Percentiles rank a stretch among this genome's conserved stretches.
These are phyloP conservation scores for Sminthurinus signatus DNA, from an alignment of 1,140 invertebrate species.

Conservation along the genomic window DNA sequence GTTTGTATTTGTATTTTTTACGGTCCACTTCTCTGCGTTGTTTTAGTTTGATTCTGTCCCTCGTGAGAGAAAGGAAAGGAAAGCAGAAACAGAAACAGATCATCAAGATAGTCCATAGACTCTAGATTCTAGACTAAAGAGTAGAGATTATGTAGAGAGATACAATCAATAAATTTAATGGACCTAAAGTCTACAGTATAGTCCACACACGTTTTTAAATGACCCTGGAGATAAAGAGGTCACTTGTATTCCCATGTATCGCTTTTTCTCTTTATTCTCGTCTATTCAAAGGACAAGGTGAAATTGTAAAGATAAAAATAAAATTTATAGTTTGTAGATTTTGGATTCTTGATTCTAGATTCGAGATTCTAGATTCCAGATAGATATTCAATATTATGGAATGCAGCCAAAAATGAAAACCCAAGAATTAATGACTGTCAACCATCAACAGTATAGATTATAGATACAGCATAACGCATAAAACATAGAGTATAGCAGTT, in stretches of 20 bases:
- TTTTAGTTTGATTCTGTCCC: too few species aligned
- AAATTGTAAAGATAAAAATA: not conserved
- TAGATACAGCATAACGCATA: too few species aligned
- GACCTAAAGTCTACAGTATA: not conserved
- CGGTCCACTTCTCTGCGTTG: too few species aligned
- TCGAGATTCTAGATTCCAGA: not conserved
- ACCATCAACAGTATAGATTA: too few species aligned
- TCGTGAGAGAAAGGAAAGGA: not conserved
- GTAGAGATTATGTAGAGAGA: too few species aligned
- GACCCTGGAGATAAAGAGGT: not conserved
- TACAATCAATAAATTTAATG: not conserved
- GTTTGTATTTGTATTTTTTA: too few species aligned
- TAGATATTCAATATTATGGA: too few species aligned
- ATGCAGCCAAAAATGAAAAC: too few species aligned
- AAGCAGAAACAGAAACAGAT: not conserved
- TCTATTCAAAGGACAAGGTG: not conserved
- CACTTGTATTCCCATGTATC: not conserved
- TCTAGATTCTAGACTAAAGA: too few species aligned
- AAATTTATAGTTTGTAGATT: not conserved
- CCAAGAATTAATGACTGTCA: too few species aligned
- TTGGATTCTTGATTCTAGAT: not conserved
- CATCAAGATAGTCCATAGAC: too few species aligned
- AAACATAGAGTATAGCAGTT: too few species aligned
- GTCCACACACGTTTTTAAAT: not conserved
- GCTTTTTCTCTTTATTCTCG: not conserved